Percentiles rank a stretch among this genome's conserved stretches.
Evolutionary conservation across 1,140 invertebrate genomes (phyloP).

Genomic region (Leucophenga varia): DNA sequence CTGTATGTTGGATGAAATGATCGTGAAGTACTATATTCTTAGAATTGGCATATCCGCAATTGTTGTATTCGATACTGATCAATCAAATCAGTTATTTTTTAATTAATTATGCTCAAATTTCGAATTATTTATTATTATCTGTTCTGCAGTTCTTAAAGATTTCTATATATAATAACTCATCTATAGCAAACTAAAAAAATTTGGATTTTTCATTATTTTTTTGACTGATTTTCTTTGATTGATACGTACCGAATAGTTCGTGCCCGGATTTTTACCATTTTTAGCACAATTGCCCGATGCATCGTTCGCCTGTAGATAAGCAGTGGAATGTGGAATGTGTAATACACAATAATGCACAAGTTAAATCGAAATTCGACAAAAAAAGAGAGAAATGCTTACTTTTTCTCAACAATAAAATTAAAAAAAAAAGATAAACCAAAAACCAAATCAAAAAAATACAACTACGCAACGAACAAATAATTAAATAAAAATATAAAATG

Average conservation of each 20-base stretch:
- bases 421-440: not conserved
- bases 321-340: conserved; percentile 54
- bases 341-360: conserved; percentile 37
- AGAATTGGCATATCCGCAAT: too few relatives aligned
- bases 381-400: not conserved
- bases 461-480: conserved; percentile 2
- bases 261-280: conserved; percentile 56
- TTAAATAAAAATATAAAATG: conserved; percentile 4
- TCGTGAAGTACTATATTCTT: not conserved
- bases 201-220: conserved; percentile 24
- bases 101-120: conserved; percentile 30
- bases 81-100: conserved; percentile 51
- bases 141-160: too few relatives aligned
- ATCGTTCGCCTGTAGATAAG: conserved; percentile 56
- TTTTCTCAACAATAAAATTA: not conserved
- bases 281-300: conserved; percentile 55
- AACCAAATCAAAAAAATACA: conserved; percentile 5
- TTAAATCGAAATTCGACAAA: conserved; percentile 20
- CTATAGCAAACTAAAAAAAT: conserved; percentile 17
- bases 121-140: too few relatives aligned
- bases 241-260: conserved; percentile 58
- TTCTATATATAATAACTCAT: conserved; percentile 10
- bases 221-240: conserved; percentile 55
- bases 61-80: conserved; percentile 55
- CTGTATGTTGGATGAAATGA: not conserved